phyloP scores from a whole-genome alignment of 2,113 vertebrate species.

The Apteryx mantelli region DNA sequence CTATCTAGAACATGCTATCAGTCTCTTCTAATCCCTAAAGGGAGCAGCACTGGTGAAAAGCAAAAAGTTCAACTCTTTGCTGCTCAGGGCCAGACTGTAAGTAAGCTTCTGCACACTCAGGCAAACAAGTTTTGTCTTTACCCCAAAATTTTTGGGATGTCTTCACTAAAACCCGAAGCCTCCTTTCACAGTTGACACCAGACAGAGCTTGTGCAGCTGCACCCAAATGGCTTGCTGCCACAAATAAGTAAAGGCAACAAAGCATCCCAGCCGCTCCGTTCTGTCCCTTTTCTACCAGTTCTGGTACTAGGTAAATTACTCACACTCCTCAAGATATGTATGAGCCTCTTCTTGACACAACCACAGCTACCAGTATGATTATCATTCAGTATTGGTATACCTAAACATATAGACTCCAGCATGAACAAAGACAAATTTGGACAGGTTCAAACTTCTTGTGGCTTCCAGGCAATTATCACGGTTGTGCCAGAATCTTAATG shows the following conservation, averaged over 20 bases:
- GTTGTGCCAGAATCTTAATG: background rate
- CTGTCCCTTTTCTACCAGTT: background rate
- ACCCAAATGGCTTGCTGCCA: background rate
- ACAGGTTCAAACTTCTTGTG: background rate
- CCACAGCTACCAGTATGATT: background rate
- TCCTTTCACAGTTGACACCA: background rate
- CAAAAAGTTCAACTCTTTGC: background rate
- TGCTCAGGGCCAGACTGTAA: background rate
- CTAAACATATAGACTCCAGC: rapidly evolving
- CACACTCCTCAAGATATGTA: background rate
- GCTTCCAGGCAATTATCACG: background rate
- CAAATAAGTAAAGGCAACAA: background rate
- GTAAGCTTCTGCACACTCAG: background rate
- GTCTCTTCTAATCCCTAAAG: background rate
- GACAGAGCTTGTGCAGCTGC: background rate
- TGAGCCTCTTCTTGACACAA: background rate
- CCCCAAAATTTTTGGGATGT: background rate
- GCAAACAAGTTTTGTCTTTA: background rate
- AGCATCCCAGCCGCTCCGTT: background rate
- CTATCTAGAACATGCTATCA: background rate
- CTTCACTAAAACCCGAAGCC: background rate
- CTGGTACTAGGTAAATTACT: background rate
- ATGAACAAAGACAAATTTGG: background rate
- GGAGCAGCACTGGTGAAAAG: background rate
- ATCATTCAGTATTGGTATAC: too few relatives aligned